phyloP scores from a whole-genome alignment of 2,888 invertebrate genomes.

The Allolobophora icterica region DNA sequence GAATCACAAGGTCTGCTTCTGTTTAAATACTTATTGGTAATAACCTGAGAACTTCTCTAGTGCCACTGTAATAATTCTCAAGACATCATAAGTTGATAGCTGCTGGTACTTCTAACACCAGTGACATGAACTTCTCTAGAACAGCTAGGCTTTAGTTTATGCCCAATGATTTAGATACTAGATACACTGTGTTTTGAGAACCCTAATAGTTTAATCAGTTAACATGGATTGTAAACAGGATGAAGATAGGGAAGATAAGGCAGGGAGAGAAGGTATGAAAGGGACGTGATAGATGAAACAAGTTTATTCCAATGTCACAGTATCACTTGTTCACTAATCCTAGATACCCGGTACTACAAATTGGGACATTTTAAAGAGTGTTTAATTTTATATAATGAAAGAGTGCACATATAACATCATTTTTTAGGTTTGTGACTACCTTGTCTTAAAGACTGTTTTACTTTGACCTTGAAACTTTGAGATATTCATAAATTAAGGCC shows the following conservation, averaged over 20 bases:
- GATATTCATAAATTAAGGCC: neutral
- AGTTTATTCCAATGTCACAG: no score
- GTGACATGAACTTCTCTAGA: neutral
- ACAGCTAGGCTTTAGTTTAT: neutral
- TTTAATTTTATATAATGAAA: neutral
- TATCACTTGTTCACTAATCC: no score
- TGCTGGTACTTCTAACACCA: neutral
- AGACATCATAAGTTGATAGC: neutral
- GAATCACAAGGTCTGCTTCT: slow-evolving; percentile 64
- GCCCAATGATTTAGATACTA: no score
- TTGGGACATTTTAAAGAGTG: neutral
- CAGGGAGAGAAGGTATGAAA: no score
- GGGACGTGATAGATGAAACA: no score
- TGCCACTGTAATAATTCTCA: slow-evolving; percentile 9
- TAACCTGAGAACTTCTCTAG: neutral
- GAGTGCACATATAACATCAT: neutral
- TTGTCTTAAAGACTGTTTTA: neutral
- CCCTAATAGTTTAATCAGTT: no score
- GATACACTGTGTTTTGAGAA: no score
- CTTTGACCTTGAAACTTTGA: neutral
- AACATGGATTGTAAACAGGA: no score
- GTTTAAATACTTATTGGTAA: neutral
- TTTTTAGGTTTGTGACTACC: neutral
- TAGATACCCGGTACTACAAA: no score
- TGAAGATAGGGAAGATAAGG: no score